Evolutionary conservation across 2,888 invertebrate genomes (phyloP), one percentile per base, ranked within the genome.

Genomic region (Limnephilus marmoratus): DNA sequence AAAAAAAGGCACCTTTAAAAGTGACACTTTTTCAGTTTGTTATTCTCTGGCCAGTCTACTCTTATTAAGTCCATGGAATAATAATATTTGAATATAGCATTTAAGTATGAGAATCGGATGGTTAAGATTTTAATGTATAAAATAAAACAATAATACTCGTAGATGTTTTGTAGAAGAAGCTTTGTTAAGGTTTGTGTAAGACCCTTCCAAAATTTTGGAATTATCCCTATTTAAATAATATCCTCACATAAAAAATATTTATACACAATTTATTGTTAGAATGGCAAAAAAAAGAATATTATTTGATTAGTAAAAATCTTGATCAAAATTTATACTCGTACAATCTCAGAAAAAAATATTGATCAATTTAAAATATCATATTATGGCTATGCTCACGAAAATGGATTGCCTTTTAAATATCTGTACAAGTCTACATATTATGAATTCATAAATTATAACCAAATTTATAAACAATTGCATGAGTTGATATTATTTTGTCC

Each of bases 81-180:
- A 83, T 37, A 37, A 83, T 83, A 83, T 37, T 83, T 34, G 37
- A 37, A 83, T 83, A 18, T 83, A 83, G 24, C 24, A 68, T 68
- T 24, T 68, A 41, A 83, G 83, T 83, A 37, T 24, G 37, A 83
- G 83, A 83, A 83, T 24, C 37, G 5, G 83, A 24, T 34, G 83
- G 34, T 83, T 83, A 83, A 37, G 37, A 31, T 83, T 18, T 83
- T 18, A 45, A 86, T 86, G 49, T 45, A 45, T 45, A 86, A 41
- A 86, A 88, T 88, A 88, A 34, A 88, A 92, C 85, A 90, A 88
- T 85, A 88, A 90, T 90, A 92, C 87, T 92, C 90, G 90, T 92
- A 92, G 92, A 92, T 92, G 92, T 92, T 92, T 81, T 82, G 90
- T 92, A 92, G 92, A 90, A 85, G 90, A 92, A 81, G 92, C 92